Evolutionary conservation across 1,140 invertebrate genomes (phyloP).

Genomic region (Platyscapa corneri): DNA sequence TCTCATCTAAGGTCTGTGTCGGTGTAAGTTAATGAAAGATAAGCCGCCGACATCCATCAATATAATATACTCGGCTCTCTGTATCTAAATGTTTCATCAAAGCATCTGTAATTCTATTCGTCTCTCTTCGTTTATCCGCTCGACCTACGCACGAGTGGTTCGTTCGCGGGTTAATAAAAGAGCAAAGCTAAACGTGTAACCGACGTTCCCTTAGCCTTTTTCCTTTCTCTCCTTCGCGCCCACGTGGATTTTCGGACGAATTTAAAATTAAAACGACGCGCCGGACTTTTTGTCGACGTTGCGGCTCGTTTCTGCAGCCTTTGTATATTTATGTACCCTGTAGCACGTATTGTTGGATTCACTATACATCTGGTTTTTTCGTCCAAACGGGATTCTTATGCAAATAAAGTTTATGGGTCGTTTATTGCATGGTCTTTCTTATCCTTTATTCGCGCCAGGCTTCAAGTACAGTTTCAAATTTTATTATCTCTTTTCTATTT

Average conservation of each 20-base stretch:
- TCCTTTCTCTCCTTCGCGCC: conserved; percentile 1
- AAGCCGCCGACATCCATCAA: background rate
- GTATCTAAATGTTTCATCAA: background rate
- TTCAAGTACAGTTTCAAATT: background rate
- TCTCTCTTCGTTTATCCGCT: background rate
- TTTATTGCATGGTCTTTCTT: conserved; percentile 32
- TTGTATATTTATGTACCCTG: conserved; percentile 25
- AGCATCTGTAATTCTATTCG: background rate
- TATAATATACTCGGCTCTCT: background rate
- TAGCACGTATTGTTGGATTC: conserved; percentile 36
- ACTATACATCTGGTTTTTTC: conserved; percentile 23
- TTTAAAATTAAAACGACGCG: conserved; percentile 44
- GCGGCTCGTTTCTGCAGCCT: conserved; percentile 30
- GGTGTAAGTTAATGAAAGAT: background rate
- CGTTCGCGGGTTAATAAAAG: conserved; percentile 20
- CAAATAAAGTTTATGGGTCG: conserved; percentile 31
- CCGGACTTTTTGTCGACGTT: conserved; percentile 23
- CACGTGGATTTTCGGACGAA: conserved; percentile 30
- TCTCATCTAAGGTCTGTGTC: background rate
- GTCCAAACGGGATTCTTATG: conserved; percentile 29
- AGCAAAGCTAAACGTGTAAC: background rate
- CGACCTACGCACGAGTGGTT: conserved; percentile 4
- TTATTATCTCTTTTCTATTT: conserved; percentile 1
- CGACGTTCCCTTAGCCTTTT: background rate
- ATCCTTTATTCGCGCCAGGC: background rate